phyloP scores from a whole-genome alignment of 1,140 invertebrate species.

The Centruroides vittatus region DNA sequence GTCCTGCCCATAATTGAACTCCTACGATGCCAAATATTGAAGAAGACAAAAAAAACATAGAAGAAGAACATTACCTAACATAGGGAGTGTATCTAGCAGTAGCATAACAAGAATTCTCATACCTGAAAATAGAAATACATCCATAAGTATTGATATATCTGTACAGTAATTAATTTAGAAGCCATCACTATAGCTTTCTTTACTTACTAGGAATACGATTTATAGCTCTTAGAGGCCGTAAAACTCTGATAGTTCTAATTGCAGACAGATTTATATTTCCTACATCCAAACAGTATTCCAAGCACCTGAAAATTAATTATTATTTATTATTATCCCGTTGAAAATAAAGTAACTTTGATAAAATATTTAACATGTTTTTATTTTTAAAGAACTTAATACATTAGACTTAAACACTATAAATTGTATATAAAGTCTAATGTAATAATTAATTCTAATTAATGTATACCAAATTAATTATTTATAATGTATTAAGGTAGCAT shows the following conservation, averaged over 20 bases:
- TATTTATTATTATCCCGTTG: no score
- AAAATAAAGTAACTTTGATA: no score
- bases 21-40: constrained; percentile 99
- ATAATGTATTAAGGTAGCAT: no score
- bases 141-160: no score
- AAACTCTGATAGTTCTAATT: constrained; percentile 91
- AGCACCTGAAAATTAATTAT: constrained; percentile 44
- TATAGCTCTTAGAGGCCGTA: constrained; percentile 89
- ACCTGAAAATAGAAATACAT: constrained; percentile 41
- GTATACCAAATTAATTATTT: no score
- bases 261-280: constrained; percentile 97
- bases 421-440: no score
- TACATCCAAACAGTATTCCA: constrained; percentile 89
- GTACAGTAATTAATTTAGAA: no score
- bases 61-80: constrained; percentile 95
- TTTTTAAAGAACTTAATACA: no score
- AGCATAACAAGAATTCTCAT: constrained; percentile 98
- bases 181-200: not conserved
- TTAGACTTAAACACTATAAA: no score
- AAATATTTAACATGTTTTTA: no score
- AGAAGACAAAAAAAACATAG: constrained; percentile 99
- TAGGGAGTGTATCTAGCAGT: constrained; percentile 92
- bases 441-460: no score
- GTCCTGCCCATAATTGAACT: constrained; percentile 97
- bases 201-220: constrained; percentile 99